These are phyloP conservation scores for Cremastinae sp. DNA, from an alignment of 2,888 invertebrate genomes.

Conservation along the genomic window DNA sequence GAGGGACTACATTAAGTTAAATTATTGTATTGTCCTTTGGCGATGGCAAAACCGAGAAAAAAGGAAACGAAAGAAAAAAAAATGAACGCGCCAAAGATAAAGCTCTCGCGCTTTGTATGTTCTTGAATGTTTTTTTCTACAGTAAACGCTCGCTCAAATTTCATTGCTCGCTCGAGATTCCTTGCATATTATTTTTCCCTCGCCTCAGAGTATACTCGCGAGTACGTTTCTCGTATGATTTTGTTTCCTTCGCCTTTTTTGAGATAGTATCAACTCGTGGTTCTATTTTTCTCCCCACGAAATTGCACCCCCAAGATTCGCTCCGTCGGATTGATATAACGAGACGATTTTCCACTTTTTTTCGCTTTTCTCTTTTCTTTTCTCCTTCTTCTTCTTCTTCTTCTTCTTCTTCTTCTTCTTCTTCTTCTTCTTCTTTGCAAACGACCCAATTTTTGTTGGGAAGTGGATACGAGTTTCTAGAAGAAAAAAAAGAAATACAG, in stretches of 20 bases:
- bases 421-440: slow-evolving; percentile 29
- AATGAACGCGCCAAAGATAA: slow-evolving; percentile 51
- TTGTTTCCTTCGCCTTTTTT: slow-evolving; percentile 13
- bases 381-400: not conserved
- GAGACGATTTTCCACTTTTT: slow-evolving; percentile 21
- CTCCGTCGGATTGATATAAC: slow-evolving; percentile 42
- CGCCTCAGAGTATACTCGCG: slow-evolving; percentile 2
- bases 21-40: slow-evolving; percentile 70
- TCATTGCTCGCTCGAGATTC: slow-evolving; percentile 52
- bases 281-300: slow-evolving; percentile 16
- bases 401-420: not conserved
- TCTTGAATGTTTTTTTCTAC: slow-evolving; percentile 16
- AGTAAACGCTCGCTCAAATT: slow-evolving; percentile 48
- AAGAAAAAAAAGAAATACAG: slow-evolving; percentile 19
- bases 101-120: slow-evolving; percentile 28
- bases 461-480: slow-evolving; percentile 36
- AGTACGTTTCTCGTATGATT: not conserved
- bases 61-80: slow-evolving; percentile 24
- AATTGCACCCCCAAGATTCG: slow-evolving; percentile 41
- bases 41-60: slow-evolving; percentile 61
- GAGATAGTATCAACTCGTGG: slow-evolving; percentile 22
- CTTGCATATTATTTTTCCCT: slow-evolving; percentile 52
- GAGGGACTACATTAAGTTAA: slow-evolving; percentile 77
- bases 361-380: slow-evolving; percentile 26
- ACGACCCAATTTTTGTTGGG: slow-evolving; percentile 58